Conservation (phyloP, 2,888 invertebrate species). For the Drosophila borealis region DNA sequence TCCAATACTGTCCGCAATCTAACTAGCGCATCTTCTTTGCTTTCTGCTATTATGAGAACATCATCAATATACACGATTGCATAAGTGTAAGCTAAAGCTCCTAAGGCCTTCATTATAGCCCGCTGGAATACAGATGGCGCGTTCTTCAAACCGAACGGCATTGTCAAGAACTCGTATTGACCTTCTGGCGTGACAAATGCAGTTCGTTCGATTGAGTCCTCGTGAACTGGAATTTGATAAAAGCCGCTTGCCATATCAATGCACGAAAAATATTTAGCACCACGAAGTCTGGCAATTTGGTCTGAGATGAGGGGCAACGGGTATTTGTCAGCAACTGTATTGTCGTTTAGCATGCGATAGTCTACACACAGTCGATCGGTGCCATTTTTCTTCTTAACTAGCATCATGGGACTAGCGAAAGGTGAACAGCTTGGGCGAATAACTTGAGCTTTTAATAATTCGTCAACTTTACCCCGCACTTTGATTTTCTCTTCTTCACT, state of each 20-base stretch:
- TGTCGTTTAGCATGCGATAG: constrained; percentile 11
- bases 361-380: background rate
- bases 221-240: constrained; percentile 3
- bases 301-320: constrained; percentile 2
- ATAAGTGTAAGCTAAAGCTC: no score
- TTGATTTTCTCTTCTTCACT: constrained; percentile 18
- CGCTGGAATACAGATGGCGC: constrained; percentile 2
- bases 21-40: no score
- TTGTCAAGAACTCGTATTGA: background rate
- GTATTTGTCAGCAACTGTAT: constrained; percentile 13
- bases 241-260: constrained; percentile 13
- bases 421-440: constrained; percentile 15
- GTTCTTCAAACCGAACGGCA: constrained; percentile 8
- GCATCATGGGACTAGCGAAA: constrained; percentile 15
- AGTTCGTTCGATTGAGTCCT: background rate
- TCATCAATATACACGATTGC: no score
- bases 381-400: constrained; percentile 13
- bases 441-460: constrained; percentile 14
- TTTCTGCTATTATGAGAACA: no score
- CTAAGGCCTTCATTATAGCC: background rate
- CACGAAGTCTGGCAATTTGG: constrained; percentile 6
- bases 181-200: background rate
- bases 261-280: constrained; percentile 11
- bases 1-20: no score
- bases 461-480: constrained; percentile 17